These are phyloP conservation scores for Mythimna loreyi DNA, from an alignment of 2,888 invertebrate genomes.

Conservation along the genomic window DNA sequence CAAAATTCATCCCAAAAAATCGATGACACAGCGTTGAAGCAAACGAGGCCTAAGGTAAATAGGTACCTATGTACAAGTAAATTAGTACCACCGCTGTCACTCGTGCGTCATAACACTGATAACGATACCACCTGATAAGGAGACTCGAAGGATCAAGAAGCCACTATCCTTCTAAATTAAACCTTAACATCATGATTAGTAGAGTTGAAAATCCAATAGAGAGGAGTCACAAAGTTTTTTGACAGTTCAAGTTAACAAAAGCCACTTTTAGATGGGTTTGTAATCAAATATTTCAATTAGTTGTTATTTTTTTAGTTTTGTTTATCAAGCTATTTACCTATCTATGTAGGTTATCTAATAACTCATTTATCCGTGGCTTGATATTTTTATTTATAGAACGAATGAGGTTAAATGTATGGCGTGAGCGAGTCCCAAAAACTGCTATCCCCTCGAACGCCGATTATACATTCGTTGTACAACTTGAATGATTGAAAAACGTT, in stretches of 20 bases:
- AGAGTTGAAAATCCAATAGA: constrained; percentile 10
- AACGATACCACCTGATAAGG: constrained; percentile 74
- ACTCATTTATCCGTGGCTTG: constrained; percentile 15
- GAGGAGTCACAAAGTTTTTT: constrained; percentile 6
- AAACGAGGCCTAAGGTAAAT: constrained; percentile 64
- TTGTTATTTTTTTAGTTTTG: constrained; percentile 38
- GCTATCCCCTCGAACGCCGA: background rate
- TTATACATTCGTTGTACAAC: too few species aligned
- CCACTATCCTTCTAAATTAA: background rate
- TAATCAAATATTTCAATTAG: constrained; percentile 36
- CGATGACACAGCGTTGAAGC: constrained; percentile 43
- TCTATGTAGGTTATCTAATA: constrained; percentile 51
- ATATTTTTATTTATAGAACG: background rate
- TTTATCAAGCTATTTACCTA: constrained; percentile 49
- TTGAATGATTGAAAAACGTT: too few species aligned
- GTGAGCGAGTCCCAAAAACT: background rate
- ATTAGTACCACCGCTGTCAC: constrained; percentile 70
- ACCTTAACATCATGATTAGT: background rate
- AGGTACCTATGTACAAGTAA: constrained; percentile 62
- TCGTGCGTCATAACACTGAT: constrained; percentile 74
- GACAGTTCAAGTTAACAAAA: constrained; percentile 16
- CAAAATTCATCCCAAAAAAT: constrained; percentile 33
- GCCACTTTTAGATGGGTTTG: constrained; percentile 28
- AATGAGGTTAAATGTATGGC: background rate
- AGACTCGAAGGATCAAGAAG: constrained; percentile 63